Base-by-base conservation (phyloP, 2,797 vertebrate genomes). In the Enteromius paludinosus region DNA sequence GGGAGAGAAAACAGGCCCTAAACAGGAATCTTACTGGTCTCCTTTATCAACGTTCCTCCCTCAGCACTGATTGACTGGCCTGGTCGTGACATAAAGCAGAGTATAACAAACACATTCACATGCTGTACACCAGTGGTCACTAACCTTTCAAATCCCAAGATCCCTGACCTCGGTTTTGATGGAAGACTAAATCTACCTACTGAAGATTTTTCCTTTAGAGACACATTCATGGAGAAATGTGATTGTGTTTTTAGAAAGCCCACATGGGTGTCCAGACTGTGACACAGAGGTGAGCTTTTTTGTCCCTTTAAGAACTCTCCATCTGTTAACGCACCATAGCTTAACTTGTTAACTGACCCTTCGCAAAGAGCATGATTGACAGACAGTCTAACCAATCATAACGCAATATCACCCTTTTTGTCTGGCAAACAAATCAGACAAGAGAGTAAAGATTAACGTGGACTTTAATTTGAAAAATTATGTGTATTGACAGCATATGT, bases 21-120 rank as follows among this genome's bases (percentile, higher is more conserved):
- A 54, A 54, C 30, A 71, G 38, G 23, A 66, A 77, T 69, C 64
- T 77, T 70, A 72, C 25, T 62, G 78, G 56, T 61, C 56, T 80
- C 28, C 45, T 77, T 87, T 84, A 87, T 87, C 76, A 84, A 79
- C 15, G 41, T 75, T 78, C 61, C 65, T 78, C 79, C 49, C 77
- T 20, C 52, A 66, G 25, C 25, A 30, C 84, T 82, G 49, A 81
- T 75, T 78, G 78, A 82, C 79, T 59, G 68, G 64, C 71, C 83
- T 70, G 9, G 20, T 68, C 69, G 74, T 84, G 84, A 83, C 81
- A 86, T 62, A 80, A 79, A 85, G 82, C 78, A 84, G 82, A 84
- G 79, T 82, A 35, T 35, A 76, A 56, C 64, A 78, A 47, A 75
- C 71, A 52, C 72, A 86, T 64, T 59, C 65, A 83, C 52, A 73